Evolutionary conservation across 30 jellyfish, hydroid and myxozoan species (phyloP).

Genomic region (Hydractinia symbiolongicarpus): DNA sequence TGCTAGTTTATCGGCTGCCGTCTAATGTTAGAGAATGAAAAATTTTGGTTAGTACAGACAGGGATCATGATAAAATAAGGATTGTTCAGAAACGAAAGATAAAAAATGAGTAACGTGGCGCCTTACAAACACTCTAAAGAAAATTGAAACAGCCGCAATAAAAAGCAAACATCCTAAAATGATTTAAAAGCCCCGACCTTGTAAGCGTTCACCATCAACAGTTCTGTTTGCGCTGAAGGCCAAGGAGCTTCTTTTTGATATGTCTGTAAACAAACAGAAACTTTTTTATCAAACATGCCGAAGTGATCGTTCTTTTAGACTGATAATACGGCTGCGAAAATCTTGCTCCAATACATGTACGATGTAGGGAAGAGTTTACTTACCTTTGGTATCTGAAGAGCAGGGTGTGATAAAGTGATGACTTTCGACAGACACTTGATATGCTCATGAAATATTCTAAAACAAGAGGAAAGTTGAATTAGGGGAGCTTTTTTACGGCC

Average conservation of each 20-base stretch:
- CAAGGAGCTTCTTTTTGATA: conserved; percentile 99
- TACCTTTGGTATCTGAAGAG: conserved; percentile 81
- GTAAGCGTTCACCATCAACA: conserved; percentile 92
- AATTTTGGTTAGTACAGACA: background rate
- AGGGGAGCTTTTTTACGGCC: background rate
- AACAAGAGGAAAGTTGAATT: background rate
- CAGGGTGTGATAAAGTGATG: conserved; percentile 72
- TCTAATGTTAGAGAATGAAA: conserved; percentile 33
- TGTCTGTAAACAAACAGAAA: conserved; percentile 31
- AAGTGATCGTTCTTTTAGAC: too few species aligned
- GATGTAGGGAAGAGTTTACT: background rate
- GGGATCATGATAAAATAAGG: too few species aligned
- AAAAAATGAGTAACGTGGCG: too few species aligned
- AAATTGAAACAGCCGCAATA: background rate
- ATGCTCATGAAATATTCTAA: conserved; percentile 83
- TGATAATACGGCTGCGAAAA: background rate
- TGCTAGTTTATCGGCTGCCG: conserved; percentile 91
- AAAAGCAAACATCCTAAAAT: background rate
- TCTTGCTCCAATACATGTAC: background rate
- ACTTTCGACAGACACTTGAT: conserved; percentile 43
- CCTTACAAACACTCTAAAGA: too few species aligned
- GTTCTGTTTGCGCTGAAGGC: conserved; percentile 99
- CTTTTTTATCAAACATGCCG: too few species aligned
- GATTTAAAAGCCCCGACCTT: conserved; percentile 48
- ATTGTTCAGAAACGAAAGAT: too few species aligned